Percentiles rank a stretch among this genome's conserved stretches.
Evolutionary conservation across 1,140 invertebrate species (phyloP).

Genomic region (Pantala flavescens): DNA sequence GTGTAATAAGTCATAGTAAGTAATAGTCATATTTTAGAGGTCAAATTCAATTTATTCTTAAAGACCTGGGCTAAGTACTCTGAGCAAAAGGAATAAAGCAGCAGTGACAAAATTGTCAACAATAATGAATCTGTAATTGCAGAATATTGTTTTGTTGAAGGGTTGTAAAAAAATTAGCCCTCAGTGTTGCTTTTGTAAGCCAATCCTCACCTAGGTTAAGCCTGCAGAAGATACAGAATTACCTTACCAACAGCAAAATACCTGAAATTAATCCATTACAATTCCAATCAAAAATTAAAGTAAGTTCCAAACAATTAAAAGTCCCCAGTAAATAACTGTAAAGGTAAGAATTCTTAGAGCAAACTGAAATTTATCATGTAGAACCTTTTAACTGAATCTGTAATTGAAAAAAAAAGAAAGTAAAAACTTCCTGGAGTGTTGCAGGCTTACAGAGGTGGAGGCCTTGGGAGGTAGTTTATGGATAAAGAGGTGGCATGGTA

Average conservation of each 20-base stretch:
- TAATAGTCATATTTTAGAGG: neutral
- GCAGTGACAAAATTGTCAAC: neutral
- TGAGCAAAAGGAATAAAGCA: neutral
- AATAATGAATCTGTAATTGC: neutral
- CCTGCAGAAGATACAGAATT: neutral
- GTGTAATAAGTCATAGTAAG: too few relatives aligned
- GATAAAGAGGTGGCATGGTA: neutral
- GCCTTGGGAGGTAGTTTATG: neutral
- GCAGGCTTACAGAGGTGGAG: neutral
- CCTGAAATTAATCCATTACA: too few relatives aligned
- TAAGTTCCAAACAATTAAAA: too few relatives aligned
- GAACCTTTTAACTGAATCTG: too few relatives aligned
- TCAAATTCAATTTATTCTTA: neutral
- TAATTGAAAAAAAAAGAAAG: too few relatives aligned
- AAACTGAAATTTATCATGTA: too few relatives aligned
- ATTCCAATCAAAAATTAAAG: too few relatives aligned
- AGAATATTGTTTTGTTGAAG: neutral
- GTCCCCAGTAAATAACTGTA: too few relatives aligned
- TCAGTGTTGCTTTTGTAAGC: neutral
- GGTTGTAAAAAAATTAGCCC: neutral
- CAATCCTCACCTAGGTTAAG: neutral
- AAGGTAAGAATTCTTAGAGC: too few relatives aligned
- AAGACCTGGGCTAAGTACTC: neutral
- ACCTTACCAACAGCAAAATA: too few relatives aligned
- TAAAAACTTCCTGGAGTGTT: neutral